phyloP scores from a whole-genome alignment of 2,888 invertebrate species.

The Stenotaenia linearis region DNA sequence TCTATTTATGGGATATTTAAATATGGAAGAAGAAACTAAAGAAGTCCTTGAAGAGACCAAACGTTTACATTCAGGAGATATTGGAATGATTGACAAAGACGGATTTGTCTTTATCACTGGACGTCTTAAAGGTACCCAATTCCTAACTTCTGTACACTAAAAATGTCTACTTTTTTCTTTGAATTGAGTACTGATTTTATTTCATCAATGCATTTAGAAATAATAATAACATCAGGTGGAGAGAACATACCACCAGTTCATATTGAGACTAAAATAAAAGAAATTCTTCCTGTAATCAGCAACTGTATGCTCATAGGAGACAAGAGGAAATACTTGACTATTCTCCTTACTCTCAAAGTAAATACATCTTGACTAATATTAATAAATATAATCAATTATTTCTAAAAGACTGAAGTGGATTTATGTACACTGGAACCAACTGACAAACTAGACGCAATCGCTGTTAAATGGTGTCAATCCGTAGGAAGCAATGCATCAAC shows the following conservation, averaged over 20 bases:
- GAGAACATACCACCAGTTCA: slow-evolving; percentile 81
- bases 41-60: slow-evolving; percentile 69
- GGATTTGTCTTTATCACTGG: slow-evolving; percentile 73
- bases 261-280: slow-evolving; percentile 74
- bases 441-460: slow-evolving; percentile 61
- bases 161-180: too few relatives aligned
- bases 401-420: slow-evolving; percentile 64
- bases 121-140: slow-evolving; percentile 46
- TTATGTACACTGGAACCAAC: slow-evolving; percentile 64
- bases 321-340: slow-evolving; percentile 73
- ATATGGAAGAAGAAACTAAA: slow-evolving; percentile 66
- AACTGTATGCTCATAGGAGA: slow-evolving; percentile 84
- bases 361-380: not conserved
- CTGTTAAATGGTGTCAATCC: slow-evolving; percentile 64
- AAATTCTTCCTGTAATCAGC: slow-evolving; percentile 67
- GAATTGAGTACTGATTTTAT: too few relatives aligned
- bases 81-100: slow-evolving; percentile 70
- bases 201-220: slow-evolving; percentile 52
- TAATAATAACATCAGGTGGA: slow-evolving; percentile 88
- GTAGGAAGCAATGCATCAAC: slow-evolving; percentile 62
- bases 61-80: slow-evolving; percentile 83
- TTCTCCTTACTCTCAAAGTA: slow-evolving; percentile 80
- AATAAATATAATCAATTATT: slow-evolving; percentile 35
- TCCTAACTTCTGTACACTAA: not conserved
- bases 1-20: slow-evolving; percentile 85